Evolutionary conservation across 1,140 invertebrate genomes (phyloP).

Genomic region (Nasonia longicornis): DNA sequence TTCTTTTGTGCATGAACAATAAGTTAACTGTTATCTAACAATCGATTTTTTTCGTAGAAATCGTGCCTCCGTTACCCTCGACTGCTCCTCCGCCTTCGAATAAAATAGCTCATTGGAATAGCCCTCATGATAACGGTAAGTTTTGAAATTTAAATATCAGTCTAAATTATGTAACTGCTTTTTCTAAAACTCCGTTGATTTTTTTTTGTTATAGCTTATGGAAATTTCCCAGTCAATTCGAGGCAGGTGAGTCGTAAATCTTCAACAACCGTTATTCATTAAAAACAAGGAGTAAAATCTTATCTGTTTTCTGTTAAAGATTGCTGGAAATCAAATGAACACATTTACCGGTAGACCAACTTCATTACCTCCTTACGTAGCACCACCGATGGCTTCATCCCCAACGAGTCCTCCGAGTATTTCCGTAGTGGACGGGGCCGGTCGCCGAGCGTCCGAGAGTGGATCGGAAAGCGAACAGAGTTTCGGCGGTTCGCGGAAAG

Average conservation of each 20-base stretch:
- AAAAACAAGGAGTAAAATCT: background rate
- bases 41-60: slow-evolving; percentile 62
- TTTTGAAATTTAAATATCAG: slow-evolving; percentile 39
- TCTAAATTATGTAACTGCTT: background rate
- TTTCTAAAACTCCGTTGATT: background rate
- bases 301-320: slow-evolving; percentile 13
- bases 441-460: slow-evolving; percentile 65
- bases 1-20: slow-evolving; percentile 2
- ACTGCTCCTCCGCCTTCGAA: slow-evolving; percentile 65
- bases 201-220: slow-evolving; percentile 61
- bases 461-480: slow-evolving; percentile 69
- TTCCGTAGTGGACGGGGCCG: slow-evolving; percentile 60
- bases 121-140: slow-evolving; percentile 64
- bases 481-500: slow-evolving; percentile 60
- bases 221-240: slow-evolving; percentile 60
- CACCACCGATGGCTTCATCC: slow-evolving; percentile 61
- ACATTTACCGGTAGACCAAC: slow-evolving; percentile 64
- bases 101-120: slow-evolving; percentile 64
- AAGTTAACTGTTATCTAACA: background rate
- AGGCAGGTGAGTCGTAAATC: slow-evolving; percentile 59
- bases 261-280: background rate
- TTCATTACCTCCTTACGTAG: slow-evolving; percentile 67
- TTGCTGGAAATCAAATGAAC: slow-evolving; percentile 53
- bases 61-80: slow-evolving; percentile 67
- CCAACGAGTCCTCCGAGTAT: slow-evolving; percentile 56